Base-by-base conservation (phyloP, 2,888 invertebrate genomes). In the Ornithoptera alexandrae region DNA sequence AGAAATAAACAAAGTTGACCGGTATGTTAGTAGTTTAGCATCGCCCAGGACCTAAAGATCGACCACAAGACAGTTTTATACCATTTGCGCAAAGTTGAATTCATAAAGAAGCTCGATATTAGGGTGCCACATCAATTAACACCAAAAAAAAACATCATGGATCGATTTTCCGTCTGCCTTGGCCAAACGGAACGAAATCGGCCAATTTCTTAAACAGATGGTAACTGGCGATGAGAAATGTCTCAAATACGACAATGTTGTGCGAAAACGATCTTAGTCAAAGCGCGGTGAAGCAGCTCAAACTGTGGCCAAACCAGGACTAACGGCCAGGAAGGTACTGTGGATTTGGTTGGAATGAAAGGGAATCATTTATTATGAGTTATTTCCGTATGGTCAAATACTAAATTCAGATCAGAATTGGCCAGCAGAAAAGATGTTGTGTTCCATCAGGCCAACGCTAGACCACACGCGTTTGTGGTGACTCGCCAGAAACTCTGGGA, bases 371-470 rank as follows among this genome's bases (percentile, higher is more conserved):
- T 22, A 22, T 6, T 58, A 22, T 58, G 58, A 58, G 22, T 58
- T 58, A 22, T 20, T 58, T 58, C 8, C n/a, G 12, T 58, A 58
- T 58, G 22, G 58, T 18, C 53, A 53, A n/a, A 53, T 18, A 53
- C 58, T 10, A 58, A 22, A 58, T 22, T 58, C 24, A 24, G 24
- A 24, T 8, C 58, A 22, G 8, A 58, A 58, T 10, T 22, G 8
- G 22, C 8, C 58, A 58, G 22, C 58, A 22, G 58, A 22, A 58
- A 2, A 58, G 58, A 20, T 58, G 58, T 20, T 58, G 58, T 58
- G 58, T n/a, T 58, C 58, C 22, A 58, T 58, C 58, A 58, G 58
- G 58, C n/a, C 22, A 22, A 22, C 12, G 58, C 58, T 20, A 58
- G n/a, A 22, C 58, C 22, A 58, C 58, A 58, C 58, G 22, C 58